Percentiles rank a stretch among this genome's conserved stretches.
Conservation (phyloP, 2,797 vertebrate species). For the Apogon hyalosoma region DNA sequence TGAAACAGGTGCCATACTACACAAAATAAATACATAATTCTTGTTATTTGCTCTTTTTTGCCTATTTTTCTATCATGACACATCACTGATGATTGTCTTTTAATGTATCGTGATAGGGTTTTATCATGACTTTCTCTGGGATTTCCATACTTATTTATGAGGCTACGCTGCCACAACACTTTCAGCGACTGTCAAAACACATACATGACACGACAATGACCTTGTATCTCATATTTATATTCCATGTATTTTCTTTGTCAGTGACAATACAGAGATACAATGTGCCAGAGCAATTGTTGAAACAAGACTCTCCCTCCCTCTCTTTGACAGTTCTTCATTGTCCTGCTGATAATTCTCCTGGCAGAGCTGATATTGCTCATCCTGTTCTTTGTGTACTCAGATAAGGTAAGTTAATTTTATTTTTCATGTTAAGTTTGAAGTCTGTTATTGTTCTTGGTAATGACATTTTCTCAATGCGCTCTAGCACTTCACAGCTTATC, state of each 20-base stretch:
- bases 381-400: conserved; percentile 97
- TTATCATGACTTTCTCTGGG: too few relatives aligned
- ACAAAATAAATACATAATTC: too few relatives aligned
- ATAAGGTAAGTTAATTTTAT: conserved; percentile 89
- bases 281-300: conserved; percentile 20
- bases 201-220: too few relatives aligned
- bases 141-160: too few relatives aligned
- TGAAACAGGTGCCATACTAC: too few relatives aligned
- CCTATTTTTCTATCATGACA: too few relatives aligned
- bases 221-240: conserved; percentile 6
- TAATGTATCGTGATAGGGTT: too few relatives aligned
- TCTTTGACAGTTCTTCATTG: conserved; percentile 94
- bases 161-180: too few relatives aligned
- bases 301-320: conserved; percentile 25
- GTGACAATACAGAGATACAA: conserved; percentile 21
- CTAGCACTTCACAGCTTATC: background rate
- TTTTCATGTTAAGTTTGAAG: background rate
- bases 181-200: too few relatives aligned
- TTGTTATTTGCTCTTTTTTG: too few relatives aligned
- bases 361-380: conserved; percentile 95
- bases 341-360: conserved; percentile 95
- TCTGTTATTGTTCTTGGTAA: background rate
- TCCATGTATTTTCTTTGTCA: conserved; percentile 8
- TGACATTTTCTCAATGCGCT: background rate
- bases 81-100: too few relatives aligned